Conservation (phyloP, 2,113 vertebrate genomes). For the Phylloscopus whistleri region DNA sequence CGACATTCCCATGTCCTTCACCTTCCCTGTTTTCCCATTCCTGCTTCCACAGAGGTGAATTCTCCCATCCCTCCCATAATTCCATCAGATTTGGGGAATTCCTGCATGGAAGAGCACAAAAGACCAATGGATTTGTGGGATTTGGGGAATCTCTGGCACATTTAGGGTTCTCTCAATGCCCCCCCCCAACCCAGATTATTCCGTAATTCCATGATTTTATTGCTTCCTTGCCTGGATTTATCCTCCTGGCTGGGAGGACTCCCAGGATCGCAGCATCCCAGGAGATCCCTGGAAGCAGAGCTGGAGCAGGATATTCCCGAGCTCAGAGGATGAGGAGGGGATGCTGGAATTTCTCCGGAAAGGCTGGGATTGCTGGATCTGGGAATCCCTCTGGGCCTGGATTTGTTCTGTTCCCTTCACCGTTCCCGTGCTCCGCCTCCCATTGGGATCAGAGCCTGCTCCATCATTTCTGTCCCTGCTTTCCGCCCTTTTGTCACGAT, state of each 20-base stretch:
- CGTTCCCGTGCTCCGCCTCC: neutral
- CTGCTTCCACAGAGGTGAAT: neutral
- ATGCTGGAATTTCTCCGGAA: neutral
- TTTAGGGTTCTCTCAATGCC: neutral
- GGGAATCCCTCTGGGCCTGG: neutral
- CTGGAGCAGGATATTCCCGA: neutral
- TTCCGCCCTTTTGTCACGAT: neutral
- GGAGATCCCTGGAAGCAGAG: neutral
- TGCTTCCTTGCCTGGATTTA: neutral
- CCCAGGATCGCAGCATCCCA: neutral
- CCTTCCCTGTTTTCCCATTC: neutral
- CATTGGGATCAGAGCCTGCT: accelerated
- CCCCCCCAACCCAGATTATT: neutral
- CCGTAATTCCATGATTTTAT: neutral
- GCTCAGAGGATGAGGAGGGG: neutral
- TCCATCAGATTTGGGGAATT: neutral
- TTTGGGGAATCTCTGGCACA: neutral
- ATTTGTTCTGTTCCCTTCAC: neutral
- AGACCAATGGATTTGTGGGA: neutral
- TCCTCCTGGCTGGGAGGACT: neutral
- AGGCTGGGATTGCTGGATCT: neutral
- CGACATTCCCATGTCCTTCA: neutral
- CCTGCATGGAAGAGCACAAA: too few species aligned
- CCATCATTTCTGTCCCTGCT: neutral
- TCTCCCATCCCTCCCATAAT: neutral